Percentiles rank a stretch among this genome's conserved stretches.
Conservation (phyloP, 2,888 invertebrate genomes). For the Tenthredo distinguenda region DNA sequence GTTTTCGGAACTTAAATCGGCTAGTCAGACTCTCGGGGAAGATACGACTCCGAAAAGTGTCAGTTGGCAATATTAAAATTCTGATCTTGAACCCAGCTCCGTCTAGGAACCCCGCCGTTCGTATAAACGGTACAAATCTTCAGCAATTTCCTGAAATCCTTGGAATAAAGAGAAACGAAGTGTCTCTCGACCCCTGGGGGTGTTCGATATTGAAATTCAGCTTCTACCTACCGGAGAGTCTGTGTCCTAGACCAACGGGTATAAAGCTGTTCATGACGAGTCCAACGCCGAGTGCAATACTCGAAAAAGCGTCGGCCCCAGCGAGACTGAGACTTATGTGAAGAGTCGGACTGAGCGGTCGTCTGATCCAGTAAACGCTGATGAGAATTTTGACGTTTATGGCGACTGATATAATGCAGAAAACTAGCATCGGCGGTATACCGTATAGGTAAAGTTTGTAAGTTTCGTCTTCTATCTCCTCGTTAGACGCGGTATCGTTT, state of each 20-base stretch:
- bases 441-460: slow-evolving; percentile 63
- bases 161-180: neutral
- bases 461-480: slow-evolving; percentile 16
- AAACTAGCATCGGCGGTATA: slow-evolving; percentile 76
- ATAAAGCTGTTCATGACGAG: slow-evolving; percentile 80
- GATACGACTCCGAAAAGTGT: too few relatives aligned
- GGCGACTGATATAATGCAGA: slow-evolving; percentile 80
- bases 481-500: slow-evolving; percentile 3
- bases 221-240: slow-evolving; percentile 59
- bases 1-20: too few relatives aligned
- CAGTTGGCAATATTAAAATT: too few relatives aligned
- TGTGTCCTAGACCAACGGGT: slow-evolving; percentile 71
- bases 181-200: neutral
- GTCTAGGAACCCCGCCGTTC: neutral
- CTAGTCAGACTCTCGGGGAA: too few relatives aligned
- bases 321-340: slow-evolving; percentile 82
- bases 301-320: slow-evolving; percentile 81
- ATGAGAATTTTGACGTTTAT: slow-evolving; percentile 81
- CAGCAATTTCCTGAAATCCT: neutral
- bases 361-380: slow-evolving; percentile 80
- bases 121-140: neutral
- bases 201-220: slow-evolving; percentile 36
- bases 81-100: too few relatives aligned
- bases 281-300: slow-evolving; percentile 79
- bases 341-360: slow-evolving; percentile 81